Evolutionary conservation across 2,888 invertebrate species (phyloP).

Genomic region (Microdon myrmicae): DNA sequence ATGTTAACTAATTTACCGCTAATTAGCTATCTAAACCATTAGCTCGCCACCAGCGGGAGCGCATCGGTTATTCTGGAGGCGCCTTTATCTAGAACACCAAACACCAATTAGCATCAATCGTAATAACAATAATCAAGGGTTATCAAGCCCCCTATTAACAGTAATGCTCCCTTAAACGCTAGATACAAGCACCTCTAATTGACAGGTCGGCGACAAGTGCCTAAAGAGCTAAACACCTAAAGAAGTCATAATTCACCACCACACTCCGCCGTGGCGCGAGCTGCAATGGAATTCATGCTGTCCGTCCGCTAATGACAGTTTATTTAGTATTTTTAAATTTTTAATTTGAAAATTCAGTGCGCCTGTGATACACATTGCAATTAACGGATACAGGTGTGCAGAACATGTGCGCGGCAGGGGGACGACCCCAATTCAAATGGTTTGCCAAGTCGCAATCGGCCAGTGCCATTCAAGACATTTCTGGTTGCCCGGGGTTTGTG

Average conservation of each 20-base stretch:
- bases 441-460: too few species aligned
- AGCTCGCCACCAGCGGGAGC: slow-evolving; percentile 2
- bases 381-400: slow-evolving; percentile 37
- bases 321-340: slow-evolving; percentile 44
- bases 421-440: slow-evolving; percentile 2
- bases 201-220: slow-evolving; percentile 39
- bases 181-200: slow-evolving; percentile 40
- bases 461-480: too few species aligned
- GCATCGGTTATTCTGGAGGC: slow-evolving; percentile 17
- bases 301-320: slow-evolving; percentile 34
- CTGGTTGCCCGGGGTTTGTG: too few species aligned
- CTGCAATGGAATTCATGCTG: slow-evolving; percentile 9
- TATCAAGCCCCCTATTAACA: slow-evolving; percentile 50
- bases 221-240: background rate
- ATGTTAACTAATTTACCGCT: slow-evolving; percentile 42
- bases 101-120: slow-evolving; percentile 42
- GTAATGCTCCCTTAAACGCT: slow-evolving; percentile 47
- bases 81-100: slow-evolving; percentile 8
- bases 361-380: slow-evolving; percentile 43
- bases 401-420: slow-evolving; percentile 1
- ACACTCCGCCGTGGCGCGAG: slow-evolving; percentile 11
- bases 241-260: background rate
- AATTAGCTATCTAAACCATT: slow-evolving; percentile 41
- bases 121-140: slow-evolving; percentile 51
- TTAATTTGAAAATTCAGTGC: slow-evolving; percentile 39